These are phyloP conservation scores for Fistularia tabacaria DNA, from an alignment of 2,797 vertebrate genomes.

Conservation along the genomic window DNA sequence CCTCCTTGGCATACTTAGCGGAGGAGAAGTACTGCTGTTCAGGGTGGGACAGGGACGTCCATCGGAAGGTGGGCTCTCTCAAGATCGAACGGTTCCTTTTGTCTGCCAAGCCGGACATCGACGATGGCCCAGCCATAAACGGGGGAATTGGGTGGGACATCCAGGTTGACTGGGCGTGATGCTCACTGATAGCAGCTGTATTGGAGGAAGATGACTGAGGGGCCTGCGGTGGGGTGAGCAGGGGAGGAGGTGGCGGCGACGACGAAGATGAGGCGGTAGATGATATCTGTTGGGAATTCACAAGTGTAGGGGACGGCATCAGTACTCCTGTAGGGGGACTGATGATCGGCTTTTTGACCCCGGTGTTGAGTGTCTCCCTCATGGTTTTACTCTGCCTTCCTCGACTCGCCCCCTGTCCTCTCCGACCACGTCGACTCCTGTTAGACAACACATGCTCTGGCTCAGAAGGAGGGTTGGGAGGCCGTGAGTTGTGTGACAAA, in stretches of 20 bases:
- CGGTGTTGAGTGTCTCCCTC: conserved; percentile 65
- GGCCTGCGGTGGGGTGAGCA: conserved; percentile 85
- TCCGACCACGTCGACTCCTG: conserved; percentile 73
- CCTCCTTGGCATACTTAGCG: conserved; percentile 99
- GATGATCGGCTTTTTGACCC: conserved; percentile 76
- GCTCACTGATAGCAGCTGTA: conserved; percentile 77
- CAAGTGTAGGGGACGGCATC: conserved; percentile 78
- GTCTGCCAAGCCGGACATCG: conserved; percentile 80
- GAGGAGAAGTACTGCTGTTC: conserved; percentile 96
- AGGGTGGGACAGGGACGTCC: conserved; percentile 90
- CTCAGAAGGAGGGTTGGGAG: conserved; percentile 82
- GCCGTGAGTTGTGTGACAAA: conserved; percentile 69
- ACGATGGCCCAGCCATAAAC: conserved; percentile 80
- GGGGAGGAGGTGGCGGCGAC: conserved; percentile 90
- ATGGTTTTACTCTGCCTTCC: conserved; percentile 73
- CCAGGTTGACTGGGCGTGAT: conserved; percentile 81
- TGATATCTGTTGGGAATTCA: conserved; percentile 82
- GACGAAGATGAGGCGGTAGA: conserved; percentile 84
- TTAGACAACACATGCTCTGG: conserved; percentile 76
- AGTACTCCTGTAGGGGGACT: conserved; percentile 81
- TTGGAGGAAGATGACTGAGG: conserved; percentile 73
- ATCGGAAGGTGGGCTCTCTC: conserved; percentile 93
- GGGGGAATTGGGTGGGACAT: conserved; percentile 87
- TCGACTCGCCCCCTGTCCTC: conserved; percentile 78
- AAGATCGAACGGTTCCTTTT: conserved; percentile 91